Conservation (phyloP, 2,113 vertebrate genomes). For the Prietella phreatophila region DNA sequence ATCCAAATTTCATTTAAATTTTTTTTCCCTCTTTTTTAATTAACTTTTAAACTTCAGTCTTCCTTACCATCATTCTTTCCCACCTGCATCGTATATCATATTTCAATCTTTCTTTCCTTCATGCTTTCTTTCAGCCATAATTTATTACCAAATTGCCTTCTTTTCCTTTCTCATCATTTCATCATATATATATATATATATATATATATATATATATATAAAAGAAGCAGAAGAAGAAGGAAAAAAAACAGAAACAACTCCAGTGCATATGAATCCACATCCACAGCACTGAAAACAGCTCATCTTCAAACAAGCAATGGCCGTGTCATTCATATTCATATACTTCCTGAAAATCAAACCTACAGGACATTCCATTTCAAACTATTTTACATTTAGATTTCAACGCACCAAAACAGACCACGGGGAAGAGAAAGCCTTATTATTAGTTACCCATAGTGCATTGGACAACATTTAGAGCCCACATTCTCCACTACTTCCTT, state of each 20-base stretch:
- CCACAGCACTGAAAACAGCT: neutral
- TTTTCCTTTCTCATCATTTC: neutral
- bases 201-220: neutral
- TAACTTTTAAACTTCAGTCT: too few species aligned
- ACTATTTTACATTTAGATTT: conserved; percentile 39
- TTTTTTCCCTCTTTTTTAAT: too few species aligned
- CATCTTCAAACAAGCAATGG: neutral
- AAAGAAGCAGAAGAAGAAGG: neutral
- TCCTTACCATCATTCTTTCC: neutral
- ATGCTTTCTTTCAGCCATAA: too few species aligned
- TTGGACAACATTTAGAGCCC: conserved; percentile 5
- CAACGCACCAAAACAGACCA: neutral
- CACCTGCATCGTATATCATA: neutral
- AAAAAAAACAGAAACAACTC: neutral
- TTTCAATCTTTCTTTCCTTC: too few species aligned
- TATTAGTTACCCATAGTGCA: conserved; percentile 4
- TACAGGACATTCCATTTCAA: conserved; percentile 19
- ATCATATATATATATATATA: too few species aligned
- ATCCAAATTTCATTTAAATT: too few species aligned
- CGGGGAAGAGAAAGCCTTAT: conserved; percentile 17
- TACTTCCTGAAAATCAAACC: conserved; percentile 19
- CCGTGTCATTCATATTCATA: conserved; percentile 5
- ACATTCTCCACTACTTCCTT: neutral
- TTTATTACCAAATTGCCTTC: neutral
- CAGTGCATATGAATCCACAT: neutral